Evolutionary conservation across 2,888 invertebrate genomes (phyloP), one percentile per base, ranked within the genome.

Genomic region (Drosophila robusta): DNA sequence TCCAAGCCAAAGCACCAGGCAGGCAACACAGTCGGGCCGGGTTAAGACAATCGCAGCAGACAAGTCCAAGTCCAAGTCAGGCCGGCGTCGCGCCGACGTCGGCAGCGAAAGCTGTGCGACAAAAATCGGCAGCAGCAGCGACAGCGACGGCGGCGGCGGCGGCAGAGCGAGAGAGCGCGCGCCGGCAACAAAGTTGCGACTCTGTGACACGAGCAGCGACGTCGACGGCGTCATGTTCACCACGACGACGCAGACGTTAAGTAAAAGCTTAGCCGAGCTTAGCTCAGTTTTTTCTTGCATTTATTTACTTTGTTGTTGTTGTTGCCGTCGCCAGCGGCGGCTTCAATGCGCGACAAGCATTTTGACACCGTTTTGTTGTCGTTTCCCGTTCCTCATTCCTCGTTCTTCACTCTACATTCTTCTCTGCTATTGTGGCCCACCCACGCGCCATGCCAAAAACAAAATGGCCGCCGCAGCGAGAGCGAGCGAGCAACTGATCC

Each of bases 331-430:
- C 65, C 69, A 55, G 66, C 72, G 78, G 69, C 72, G 62, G 73
- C 80, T 69, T 55, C 50, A 50, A 52, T 79, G 81, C 67, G 75
- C 71, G 87, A 83, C 83, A 88, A 88, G 89, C 83, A 88, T 83
- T 83, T 83, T 83, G 83, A 83, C 87, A 83, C 83, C 84, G 75
- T 80, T 79, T 70, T 55, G 49, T 65, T 67, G 64, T 64, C 46
- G 54, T 52, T 65, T n/a, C 36, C 39, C 34, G 14, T 44, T 34
- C 12, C 16, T 64, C 46, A 44, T 34, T 18, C 6, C 12, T 46
- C 16, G 32, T 16, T 26, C 4, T 16, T 12, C 8, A 9, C 18
- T 29, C 11, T 34, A 9, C 7, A 44, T 16, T 36, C 24, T n/a
- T 39, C n/a, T 11, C 24, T 18, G n/a, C 9, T 45, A 24, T 22